Percentiles rank a stretch among this genome's conserved stretches.
These are phyloP conservation scores for Nesoenas mayeri DNA, from an alignment of 2,113 vertebrate species.

Conservation along the genomic window DNA sequence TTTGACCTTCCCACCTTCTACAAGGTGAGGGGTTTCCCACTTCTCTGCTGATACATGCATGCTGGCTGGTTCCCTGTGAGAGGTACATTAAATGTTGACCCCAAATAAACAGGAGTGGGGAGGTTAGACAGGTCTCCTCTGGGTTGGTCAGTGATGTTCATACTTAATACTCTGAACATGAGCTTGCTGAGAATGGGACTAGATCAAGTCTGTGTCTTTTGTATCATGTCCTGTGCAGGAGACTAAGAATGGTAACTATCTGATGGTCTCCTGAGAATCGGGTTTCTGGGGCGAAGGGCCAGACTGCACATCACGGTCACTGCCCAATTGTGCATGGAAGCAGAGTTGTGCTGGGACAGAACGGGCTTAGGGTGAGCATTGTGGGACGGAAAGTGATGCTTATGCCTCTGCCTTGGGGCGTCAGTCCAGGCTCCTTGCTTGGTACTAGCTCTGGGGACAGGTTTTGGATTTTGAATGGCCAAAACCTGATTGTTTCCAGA, in stretches of 20 bases:
- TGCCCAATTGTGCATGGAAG: accelerated
- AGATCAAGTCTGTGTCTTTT: background rate
- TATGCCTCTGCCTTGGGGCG: background rate
- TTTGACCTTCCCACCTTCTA: slow-evolving; percentile 89
- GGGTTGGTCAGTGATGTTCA: accelerated
- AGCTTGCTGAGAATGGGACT: background rate
- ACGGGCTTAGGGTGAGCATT: background rate
- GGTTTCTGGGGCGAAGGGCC: background rate
- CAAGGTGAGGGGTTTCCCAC: slow-evolving; percentile 74
- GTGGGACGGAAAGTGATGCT: background rate
- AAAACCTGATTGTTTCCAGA: background rate
- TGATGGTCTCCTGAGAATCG: background rate
- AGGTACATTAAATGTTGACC: background rate
- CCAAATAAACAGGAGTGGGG: background rate
- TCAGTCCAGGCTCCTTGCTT: background rate
- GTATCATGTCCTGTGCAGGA: accelerated
- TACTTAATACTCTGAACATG: background rate
- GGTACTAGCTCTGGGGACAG: background rate
- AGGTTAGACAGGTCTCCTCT: background rate
- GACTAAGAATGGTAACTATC: background rate
- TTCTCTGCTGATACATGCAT: background rate
- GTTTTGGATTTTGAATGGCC: background rate
- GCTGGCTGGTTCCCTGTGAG: accelerated
- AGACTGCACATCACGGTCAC: accelerated
- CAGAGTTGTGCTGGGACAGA: background rate